phyloP scores from a whole-genome alignment of 2,113 vertebrate species.

The Elephantulus edwardii region DNA sequence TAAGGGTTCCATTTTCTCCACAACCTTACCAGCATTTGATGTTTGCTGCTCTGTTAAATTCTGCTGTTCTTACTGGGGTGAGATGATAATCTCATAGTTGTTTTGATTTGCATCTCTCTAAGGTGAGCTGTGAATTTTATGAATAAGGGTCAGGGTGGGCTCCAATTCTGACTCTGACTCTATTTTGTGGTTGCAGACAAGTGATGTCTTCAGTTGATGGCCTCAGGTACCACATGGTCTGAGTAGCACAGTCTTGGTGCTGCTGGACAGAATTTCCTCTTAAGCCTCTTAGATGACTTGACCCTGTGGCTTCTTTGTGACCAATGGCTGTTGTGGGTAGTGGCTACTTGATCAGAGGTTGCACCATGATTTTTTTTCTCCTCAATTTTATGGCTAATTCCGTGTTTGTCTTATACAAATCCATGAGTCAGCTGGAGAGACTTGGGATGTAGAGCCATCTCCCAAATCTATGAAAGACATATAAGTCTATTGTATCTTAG shows the following conservation, averaged over 20 bases:
- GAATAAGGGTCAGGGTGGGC: too few relatives aligned
- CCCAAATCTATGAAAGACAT: neutral
- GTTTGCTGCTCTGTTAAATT: too few relatives aligned
- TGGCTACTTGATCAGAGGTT: neutral
- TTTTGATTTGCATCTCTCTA: too few relatives aligned
- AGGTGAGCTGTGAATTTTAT: neutral
- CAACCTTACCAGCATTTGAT: too few relatives aligned
- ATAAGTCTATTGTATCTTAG: too few relatives aligned
- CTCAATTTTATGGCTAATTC: too few relatives aligned
- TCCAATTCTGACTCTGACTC: neutral
- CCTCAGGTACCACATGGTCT: neutral
- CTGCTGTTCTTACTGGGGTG: too few relatives aligned
- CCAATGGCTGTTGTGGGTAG: neutral
- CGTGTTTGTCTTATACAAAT: too few relatives aligned
- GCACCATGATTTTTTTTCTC: neutral
- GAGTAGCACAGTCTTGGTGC: accelerated
- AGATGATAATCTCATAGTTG: too few relatives aligned
- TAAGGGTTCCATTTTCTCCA: too few relatives aligned
- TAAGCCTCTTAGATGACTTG: neutral
- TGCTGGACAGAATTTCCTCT: neutral
- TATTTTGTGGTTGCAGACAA: neutral
- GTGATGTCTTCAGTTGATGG: neutral
- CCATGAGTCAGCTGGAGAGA: neutral
- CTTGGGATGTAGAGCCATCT: neutral
- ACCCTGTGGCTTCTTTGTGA: neutral